Evolutionary conservation across 2,888 invertebrate genomes (phyloP).

Genomic region (Mechanitis mazaeus): DNA sequence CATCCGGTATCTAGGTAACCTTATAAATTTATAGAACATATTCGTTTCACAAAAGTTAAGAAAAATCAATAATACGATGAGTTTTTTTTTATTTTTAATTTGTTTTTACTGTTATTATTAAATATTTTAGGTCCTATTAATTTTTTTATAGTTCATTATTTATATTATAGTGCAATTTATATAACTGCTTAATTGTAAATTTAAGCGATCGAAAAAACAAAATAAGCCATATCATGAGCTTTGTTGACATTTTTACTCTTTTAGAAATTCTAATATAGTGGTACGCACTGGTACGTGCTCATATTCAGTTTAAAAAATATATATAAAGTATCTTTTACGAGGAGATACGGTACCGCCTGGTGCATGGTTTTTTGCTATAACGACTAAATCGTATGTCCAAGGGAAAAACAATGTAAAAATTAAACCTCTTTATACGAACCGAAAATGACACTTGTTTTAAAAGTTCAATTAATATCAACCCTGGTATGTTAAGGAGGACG

Average conservation of each 20-base stretch:
- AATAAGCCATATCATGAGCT: too few relatives aligned
- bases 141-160: too few relatives aligned
- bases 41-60: background rate
- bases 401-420: background rate
- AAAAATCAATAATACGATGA: too few relatives aligned
- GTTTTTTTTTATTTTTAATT: too few relatives aligned
- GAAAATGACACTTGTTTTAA: background rate
- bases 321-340: background rate
- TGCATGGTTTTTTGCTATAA: background rate
- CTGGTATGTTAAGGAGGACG: background rate
- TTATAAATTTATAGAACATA: background rate
- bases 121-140: too few relatives aligned
- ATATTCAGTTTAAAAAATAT: background rate
- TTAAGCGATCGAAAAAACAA: too few relatives aligned
- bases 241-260: background rate
- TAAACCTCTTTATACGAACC: background rate
- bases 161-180: too few relatives aligned
- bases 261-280: background rate
- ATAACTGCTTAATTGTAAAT: too few relatives aligned
- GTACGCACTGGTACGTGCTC: background rate
- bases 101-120: too few relatives aligned
- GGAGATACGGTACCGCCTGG: background rate
- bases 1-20: constrained; percentile 1
- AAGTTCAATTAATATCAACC: background rate
- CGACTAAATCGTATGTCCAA: background rate